These are phyloP conservation scores for Lymantria monacha DNA, from an alignment of 2,888 invertebrate genomes.

Conservation along the genomic window DNA sequence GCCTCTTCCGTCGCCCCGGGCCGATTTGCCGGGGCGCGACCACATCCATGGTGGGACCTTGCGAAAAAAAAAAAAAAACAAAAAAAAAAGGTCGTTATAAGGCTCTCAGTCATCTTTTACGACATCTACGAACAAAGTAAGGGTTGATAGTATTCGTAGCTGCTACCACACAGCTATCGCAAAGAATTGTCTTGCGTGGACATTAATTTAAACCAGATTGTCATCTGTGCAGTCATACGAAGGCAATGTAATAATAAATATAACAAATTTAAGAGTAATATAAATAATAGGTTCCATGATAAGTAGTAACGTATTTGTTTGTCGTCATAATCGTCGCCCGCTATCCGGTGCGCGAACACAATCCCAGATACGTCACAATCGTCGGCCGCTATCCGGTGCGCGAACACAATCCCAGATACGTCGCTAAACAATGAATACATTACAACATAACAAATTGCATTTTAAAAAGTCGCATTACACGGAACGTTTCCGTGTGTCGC, in stretches of 20 bases:
- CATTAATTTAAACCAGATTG: too few species aligned
- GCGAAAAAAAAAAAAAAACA: too few species aligned
- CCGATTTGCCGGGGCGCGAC: too few species aligned
- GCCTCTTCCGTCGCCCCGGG: too few species aligned
- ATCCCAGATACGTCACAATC: constrained; percentile 31
- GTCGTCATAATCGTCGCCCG: constrained; percentile 2
- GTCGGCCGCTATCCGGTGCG: constrained; percentile 12
- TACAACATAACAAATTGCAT: constrained; percentile 36
- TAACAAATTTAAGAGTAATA: neutral
- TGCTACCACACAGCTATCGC: too few species aligned
- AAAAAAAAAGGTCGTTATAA: too few species aligned
- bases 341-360: constrained; percentile 16
- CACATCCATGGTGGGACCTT: too few species aligned
- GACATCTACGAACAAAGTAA: too few species aligned
- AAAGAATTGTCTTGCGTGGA: too few species aligned
- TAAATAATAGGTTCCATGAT: neutral
- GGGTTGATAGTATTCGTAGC: too few species aligned
- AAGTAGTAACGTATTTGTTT: neutral
- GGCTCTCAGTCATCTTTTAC: too few species aligned
- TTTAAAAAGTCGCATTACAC: constrained; percentile 34
- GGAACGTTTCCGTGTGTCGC: constrained; percentile 35
- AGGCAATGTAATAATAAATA: neutral
- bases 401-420: constrained; percentile 30
- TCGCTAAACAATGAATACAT: constrained; percentile 34
- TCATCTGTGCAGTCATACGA: too few species aligned